Percentiles rank a stretch among this genome's conserved stretches.
Evolutionary conservation across 2,888 invertebrate genomes (phyloP).

Genomic region (Oegoconia quadripuncta): DNA sequence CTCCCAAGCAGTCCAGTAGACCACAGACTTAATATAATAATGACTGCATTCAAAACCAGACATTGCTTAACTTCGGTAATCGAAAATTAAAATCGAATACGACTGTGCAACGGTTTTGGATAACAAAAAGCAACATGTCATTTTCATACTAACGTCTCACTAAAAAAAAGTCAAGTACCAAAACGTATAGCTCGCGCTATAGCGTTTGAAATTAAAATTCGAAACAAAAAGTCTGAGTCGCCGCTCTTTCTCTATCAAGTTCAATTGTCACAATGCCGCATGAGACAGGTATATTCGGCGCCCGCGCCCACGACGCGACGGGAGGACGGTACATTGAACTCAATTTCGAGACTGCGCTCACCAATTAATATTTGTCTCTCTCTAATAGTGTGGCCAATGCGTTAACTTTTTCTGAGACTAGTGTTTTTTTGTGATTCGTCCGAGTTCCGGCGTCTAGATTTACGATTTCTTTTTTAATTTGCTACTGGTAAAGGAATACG

Average conservation of each 20-base stretch:
- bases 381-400: conserved; percentile 42
- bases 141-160: not conserved
- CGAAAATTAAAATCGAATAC: no score
- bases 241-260: conserved; percentile 36
- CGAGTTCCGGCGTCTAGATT: no score
- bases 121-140: no score
- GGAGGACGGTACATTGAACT: conserved; percentile 73
- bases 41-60: no score
- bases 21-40: no score
- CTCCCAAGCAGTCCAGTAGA: no score
- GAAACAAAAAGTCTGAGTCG: conserved; percentile 64
- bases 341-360: conserved; percentile 41
- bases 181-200: conserved; percentile 45
- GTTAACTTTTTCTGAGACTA: no score
- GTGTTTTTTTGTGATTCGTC: no score
- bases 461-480: no score
- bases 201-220: conserved; percentile 72
- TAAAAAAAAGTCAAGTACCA: conserved; percentile 41
- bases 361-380: conserved; percentile 46
- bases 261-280: conserved; percentile 27
- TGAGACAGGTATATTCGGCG: conserved; percentile 41
- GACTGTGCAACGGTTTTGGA: no score
- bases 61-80: no score
- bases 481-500: no score
- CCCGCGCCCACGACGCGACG: conserved; percentile 67